Base-by-base conservation (phyloP, 1,140 invertebrate species). In the Archivesica marissinica region DNA sequence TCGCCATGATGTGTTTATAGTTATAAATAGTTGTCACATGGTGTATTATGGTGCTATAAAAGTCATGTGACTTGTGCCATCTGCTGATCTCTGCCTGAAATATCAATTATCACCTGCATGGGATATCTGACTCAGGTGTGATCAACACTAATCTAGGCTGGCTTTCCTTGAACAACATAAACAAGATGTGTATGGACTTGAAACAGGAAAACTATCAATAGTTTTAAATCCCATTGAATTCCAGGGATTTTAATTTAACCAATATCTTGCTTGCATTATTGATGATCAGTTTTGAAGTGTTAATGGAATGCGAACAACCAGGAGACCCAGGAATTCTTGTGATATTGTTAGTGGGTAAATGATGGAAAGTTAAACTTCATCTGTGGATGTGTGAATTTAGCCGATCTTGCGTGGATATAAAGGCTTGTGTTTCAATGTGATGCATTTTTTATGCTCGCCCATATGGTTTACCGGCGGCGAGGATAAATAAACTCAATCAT, bases 211-310 rank as follows among this genome's bases (percentile, higher is more conserved):
- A 59, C 56, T 28, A n/a, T 28, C 56, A 54, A 59, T 59, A 64
- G n/a, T 17, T 25, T 33, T 7, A 64, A n/a, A n/a, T 35, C 33
- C 30, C 17, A 33, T 35, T 64, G 30, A 64, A 64, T 64, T 64
- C 59, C 28, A 64, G 30, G 59, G 59, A 64, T 64, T 33, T n/a
- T 64, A 35, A 64, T 35, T 35, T n/a, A 64, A 35, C 38, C 59
- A 64, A 64, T 64, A 64, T 64, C 4, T 64, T 64, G 59, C 33
- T 35, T 64, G 59, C 33, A 64, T 64, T 64, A 64, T 35, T 64
- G 59, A 64, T 64, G 30, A 35, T 9, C 30, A 15, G 28, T 28
- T 64, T n/a, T 35, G 38, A 35, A 17, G 30, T 64, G 54, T 64
- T 0, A 64, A 13, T 64, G 59, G 38, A 52, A 64, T 64, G 25